Evolutionary conservation across 2,888 invertebrate genomes (phyloP).

Genomic region (Athripsodes cinereus): DNA sequence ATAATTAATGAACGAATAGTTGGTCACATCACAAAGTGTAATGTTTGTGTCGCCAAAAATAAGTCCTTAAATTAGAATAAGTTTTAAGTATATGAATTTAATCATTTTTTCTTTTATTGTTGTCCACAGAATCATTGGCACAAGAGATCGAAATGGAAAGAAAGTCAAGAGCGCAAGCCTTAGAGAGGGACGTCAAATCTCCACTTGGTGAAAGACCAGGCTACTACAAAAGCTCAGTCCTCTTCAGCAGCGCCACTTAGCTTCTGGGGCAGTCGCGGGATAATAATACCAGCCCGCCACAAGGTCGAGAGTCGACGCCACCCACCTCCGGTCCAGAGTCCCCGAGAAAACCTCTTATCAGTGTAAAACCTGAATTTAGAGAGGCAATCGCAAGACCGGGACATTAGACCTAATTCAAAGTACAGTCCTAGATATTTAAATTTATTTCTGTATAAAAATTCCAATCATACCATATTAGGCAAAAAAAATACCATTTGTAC

Average conservation of each 20-base stretch:
- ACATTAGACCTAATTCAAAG: slow-evolving; percentile 3
- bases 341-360: slow-evolving; percentile 48
- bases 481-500: background rate
- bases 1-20: too few relatives aligned
- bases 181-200: slow-evolving; percentile 80
- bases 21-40: too few relatives aligned
- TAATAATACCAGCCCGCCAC: background rate
- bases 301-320: slow-evolving; percentile 16
- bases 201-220: slow-evolving; percentile 74
- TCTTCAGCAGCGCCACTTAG: slow-evolving; percentile 83
- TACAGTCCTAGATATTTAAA: background rate
- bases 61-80: too few relatives aligned
- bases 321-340: slow-evolving; percentile 34
- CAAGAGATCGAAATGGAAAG: slow-evolving; percentile 85
- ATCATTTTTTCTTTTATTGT: too few relatives aligned
- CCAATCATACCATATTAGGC: background rate
- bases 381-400: slow-evolving; percentile 30
- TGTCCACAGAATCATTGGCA: slow-evolving; percentile 67
- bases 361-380: slow-evolving; percentile 51
- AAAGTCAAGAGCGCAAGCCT: slow-evolving; percentile 71
- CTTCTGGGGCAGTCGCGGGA: slow-evolving; percentile 30
- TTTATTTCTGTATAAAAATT: too few relatives aligned
- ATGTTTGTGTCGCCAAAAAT: too few relatives aligned
- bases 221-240: slow-evolving; percentile 86
- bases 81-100: too few relatives aligned